Evolutionary conservation across 2,888 invertebrate species (phyloP).

Genomic region (Eumerus sabulonum): DNA sequence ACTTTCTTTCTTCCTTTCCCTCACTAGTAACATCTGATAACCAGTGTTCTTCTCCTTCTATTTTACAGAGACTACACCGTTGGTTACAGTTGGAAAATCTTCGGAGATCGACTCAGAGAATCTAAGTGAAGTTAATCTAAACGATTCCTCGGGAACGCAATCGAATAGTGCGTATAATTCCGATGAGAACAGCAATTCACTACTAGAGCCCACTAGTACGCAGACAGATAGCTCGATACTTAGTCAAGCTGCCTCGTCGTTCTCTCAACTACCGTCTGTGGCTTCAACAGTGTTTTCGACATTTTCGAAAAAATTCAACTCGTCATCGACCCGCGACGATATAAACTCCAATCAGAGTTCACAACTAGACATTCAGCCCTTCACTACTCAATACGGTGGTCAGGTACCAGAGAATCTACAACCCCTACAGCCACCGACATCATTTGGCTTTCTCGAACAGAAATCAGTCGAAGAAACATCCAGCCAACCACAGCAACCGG

Average conservation of each 20-base stretch:
- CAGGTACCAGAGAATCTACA: slow-evolving; percentile 39
- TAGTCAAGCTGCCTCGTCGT: slow-evolving; percentile 76
- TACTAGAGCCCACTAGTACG: slow-evolving; percentile 71
- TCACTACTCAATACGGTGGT: slow-evolving; percentile 70
- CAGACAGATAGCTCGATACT: slow-evolving; percentile 73
- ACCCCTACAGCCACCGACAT: slow-evolving; percentile 33
- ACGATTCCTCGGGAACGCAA: slow-evolving; percentile 69
- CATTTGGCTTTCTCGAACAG: slow-evolving; percentile 25
- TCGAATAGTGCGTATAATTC: slow-evolving; percentile 70
- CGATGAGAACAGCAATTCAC: slow-evolving; percentile 72
- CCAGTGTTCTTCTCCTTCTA: not conserved
- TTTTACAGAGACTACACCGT: slow-evolving; percentile 74
- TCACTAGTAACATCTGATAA: not conserved
- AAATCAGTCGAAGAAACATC: slow-evolving; percentile 24
- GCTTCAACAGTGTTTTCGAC: slow-evolving; percentile 84
- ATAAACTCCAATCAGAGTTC: slow-evolving; percentile 69
- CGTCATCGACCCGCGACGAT: slow-evolving; percentile 70
- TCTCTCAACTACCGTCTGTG: slow-evolving; percentile 82
- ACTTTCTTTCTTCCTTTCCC: no score
- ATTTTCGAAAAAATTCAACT: slow-evolving; percentile 78
- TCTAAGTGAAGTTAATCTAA: slow-evolving; percentile 80
- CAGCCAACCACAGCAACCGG: slow-evolving; percentile 31
- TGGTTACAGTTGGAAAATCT: slow-evolving; percentile 76
- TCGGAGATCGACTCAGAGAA: slow-evolving; percentile 79
- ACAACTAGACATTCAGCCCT: slow-evolving; percentile 75